Evolutionary conservation across 2,113 vertebrate genomes (phyloP).

Genomic region (Hemiprocne comata): DNA sequence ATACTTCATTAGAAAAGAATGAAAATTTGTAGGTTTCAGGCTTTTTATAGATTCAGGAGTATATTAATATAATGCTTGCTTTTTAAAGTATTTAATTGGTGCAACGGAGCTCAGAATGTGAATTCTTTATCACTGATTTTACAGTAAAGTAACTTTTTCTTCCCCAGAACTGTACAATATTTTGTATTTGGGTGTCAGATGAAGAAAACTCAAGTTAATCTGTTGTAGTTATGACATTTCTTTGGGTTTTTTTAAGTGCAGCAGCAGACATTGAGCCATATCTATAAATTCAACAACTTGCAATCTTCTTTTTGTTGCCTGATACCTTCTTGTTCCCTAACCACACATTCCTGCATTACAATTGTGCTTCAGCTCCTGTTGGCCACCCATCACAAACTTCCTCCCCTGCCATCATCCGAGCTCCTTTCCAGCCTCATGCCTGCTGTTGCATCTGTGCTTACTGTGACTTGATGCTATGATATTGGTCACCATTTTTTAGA

Average conservation of each 20-base stretch:
- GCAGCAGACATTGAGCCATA: too few species aligned
- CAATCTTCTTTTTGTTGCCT: neutral
- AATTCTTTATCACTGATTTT: neutral
- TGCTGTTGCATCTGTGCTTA: neutral
- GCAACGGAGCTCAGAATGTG: neutral
- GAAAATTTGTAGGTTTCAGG: neutral
- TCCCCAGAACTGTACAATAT: neutral
- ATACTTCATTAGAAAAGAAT: neutral
- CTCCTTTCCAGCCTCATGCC: fast-evolving
- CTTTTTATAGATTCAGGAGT: neutral
- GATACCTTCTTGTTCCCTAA: neutral
- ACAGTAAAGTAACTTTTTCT: neutral
- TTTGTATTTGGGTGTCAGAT: neutral
- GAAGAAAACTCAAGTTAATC: neutral
- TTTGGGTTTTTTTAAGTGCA: neutral
- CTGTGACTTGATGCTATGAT: neutral
- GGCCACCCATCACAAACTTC: neutral
- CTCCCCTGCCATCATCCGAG: neutral
- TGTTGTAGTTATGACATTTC: too few species aligned
- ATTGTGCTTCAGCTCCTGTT: neutral
- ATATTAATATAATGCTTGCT: neutral
- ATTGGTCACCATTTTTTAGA: neutral
- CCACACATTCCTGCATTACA: neutral
- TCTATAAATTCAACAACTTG: neutral
- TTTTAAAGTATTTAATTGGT: neutral